A percentile compares a stretch with the other conserved stretches of the same genome.
These are phyloP conservation scores for Nannospalax galili DNA, from an alignment of 2,113 vertebrate species.

Conservation along the genomic window DNA sequence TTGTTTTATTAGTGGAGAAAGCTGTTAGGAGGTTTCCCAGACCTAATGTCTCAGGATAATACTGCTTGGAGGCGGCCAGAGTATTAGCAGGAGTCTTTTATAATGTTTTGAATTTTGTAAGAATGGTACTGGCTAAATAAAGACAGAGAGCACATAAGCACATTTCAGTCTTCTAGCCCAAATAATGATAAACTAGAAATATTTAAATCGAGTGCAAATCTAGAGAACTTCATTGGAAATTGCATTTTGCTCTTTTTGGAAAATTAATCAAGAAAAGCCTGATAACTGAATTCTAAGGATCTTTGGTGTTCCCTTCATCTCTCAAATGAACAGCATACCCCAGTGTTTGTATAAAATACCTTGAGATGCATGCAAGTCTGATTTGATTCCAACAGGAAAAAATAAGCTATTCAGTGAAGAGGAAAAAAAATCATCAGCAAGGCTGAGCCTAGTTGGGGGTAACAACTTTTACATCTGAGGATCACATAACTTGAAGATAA, in stretches of 20 bases:
- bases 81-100: neutral
- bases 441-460: neutral
- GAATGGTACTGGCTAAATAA: neutral
- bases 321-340: neutral
- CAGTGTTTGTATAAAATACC: neutral
- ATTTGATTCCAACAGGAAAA: constrained; percentile 49
- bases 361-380: neutral
- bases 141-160: neutral
- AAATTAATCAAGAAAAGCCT: constrained; percentile 44
- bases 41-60: neutral
- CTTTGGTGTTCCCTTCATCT: neutral
- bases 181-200: constrained; percentile 13
- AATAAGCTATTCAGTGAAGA: neutral
- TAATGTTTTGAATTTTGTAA: neutral
- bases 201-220: neutral
- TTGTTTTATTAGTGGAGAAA: neutral
- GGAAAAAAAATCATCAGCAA: neutral
- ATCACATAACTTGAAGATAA: neutral
- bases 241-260: neutral
- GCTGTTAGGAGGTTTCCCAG: neutral
- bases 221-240: constrained; percentile 13
- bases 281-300: neutral
- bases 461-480: constrained; percentile 44
- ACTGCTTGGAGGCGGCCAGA: neutral
- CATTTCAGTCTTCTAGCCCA: neutral